Evolutionary conservation across 2,113 vertebrate species (phyloP).

Genomic region (Anoplopoma fimbria): DNA sequence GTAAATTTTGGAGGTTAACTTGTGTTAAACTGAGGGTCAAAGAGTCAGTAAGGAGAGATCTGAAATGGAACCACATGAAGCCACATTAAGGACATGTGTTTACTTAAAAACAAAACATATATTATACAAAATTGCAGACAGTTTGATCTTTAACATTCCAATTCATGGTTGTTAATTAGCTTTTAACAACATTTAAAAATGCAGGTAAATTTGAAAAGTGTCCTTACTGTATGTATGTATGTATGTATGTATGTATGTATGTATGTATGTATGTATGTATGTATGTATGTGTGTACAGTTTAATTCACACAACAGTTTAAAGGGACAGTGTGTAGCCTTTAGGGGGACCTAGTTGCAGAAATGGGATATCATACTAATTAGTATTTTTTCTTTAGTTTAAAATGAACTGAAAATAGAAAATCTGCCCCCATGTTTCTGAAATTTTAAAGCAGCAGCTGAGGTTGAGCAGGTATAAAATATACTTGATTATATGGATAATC

Average conservation of each 20-base stretch:
- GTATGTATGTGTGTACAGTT: background rate
- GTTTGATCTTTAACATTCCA: background rate
- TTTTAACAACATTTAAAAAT: background rate
- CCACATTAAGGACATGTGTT: background rate
- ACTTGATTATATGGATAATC: background rate
- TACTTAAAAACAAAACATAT: background rate
- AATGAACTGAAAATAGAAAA: background rate
- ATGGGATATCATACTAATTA: too few relatives aligned
- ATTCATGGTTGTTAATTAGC: background rate
- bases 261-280: background rate
- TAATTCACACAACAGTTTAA: background rate
- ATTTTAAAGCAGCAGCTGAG: background rate
- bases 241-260: background rate
- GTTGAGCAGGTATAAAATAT: background rate
- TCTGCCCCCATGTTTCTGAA: too few relatives aligned
- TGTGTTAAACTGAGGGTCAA: constrained; percentile 59
- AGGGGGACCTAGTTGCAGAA: too few relatives aligned
- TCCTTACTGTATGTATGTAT: background rate
- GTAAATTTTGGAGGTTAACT: constrained; percentile 60
- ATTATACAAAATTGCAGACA: background rate
- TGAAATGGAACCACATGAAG: background rate
- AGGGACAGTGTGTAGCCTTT: too few relatives aligned
- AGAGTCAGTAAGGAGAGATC: constrained; percentile 25
- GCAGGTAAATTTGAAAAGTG: background rate
- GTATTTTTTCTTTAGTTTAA: too few relatives aligned